Percentiles rank a stretch among this genome's conserved stretches.
Evolutionary conservation across 1,140 invertebrate genomes (phyloP).

Genomic region (Idris sp.): DNA sequence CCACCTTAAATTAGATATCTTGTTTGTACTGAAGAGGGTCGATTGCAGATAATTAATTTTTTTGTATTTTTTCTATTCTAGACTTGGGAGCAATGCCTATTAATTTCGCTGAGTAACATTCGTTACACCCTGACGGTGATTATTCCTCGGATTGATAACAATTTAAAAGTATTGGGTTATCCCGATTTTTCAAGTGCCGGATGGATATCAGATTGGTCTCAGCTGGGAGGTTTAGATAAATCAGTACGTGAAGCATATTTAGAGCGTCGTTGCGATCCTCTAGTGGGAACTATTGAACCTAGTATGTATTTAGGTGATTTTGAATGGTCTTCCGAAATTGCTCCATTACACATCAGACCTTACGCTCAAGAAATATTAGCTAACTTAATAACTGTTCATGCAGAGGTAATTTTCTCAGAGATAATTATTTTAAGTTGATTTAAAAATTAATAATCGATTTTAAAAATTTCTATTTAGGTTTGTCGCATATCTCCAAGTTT

Average conservation of each 20-base stretch:
- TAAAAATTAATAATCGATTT: too few species aligned
- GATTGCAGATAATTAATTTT: constrained; percentile 7
- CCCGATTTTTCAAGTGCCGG: constrained; percentile 71
- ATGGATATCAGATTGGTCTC: constrained; percentile 75
- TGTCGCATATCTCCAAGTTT: constrained; percentile 89
- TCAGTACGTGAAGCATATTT: constrained; percentile 89
- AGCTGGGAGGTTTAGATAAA: constrained; percentile 83
- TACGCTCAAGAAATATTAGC: constrained; percentile 96
- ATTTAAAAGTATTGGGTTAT: constrained; percentile 70
- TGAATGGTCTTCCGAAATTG: constrained; percentile 88
- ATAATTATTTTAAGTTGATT: too few species aligned
- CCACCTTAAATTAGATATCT: too few species aligned
- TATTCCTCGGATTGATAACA: constrained; percentile 83
- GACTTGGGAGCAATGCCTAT: constrained; percentile 87
- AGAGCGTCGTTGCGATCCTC: constrained; percentile 94
- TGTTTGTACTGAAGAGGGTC: too few species aligned
- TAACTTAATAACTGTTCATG: constrained; percentile 94
- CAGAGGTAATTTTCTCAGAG: constrained; percentile 81
- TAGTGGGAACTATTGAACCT: constrained; percentile 95
- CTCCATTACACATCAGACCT: constrained; percentile 87
- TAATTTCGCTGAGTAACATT: constrained; percentile 94
- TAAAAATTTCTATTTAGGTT: constrained; percentile 78
- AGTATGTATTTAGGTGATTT: constrained; percentile 95
- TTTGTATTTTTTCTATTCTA: constrained; percentile 64
- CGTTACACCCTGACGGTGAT: constrained; percentile 87